A percentile compares a stretch with the other conserved stretches of the same genome.
Evolutionary conservation across 2,113 vertebrate species (phyloP).

Genomic region (Balaeniceps rex): DNA sequence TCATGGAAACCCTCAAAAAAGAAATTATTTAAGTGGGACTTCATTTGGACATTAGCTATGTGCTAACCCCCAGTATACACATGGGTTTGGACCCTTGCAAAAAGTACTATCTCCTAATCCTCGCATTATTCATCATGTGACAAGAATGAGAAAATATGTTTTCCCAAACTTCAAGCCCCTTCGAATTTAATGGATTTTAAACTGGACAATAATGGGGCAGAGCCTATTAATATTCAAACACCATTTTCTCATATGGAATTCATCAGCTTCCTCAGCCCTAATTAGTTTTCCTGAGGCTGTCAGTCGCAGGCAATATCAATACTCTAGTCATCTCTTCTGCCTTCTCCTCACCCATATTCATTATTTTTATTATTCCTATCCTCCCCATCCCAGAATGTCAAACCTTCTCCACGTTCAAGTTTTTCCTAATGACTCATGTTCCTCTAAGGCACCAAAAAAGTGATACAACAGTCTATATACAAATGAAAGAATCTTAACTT

Average conservation of each 20-base stretch:
- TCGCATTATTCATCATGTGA: neutral
- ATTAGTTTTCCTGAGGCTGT: conserved; percentile 21
- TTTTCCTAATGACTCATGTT: neutral
- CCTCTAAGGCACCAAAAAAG: neutral
- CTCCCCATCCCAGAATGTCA: neutral
- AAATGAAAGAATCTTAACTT: neutral
- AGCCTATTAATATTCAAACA: conserved; percentile 24
- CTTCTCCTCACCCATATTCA: neutral
- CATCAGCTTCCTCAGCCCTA: neutral
- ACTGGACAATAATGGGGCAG: neutral
- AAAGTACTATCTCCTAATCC: neutral
- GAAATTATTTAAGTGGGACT: neutral
- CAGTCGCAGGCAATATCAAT: neutral
- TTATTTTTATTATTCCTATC: neutral
- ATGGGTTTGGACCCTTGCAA: neutral
- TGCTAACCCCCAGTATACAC: neutral
- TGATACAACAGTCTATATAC: neutral
- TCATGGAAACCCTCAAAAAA: neutral
- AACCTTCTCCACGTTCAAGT: neutral
- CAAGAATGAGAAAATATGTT: neutral
- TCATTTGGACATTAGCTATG: neutral
- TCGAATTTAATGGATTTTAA: conserved; percentile 12
- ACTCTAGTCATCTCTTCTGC: neutral
- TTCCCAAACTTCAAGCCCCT: conserved; percentile 43
- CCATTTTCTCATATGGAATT: conserved; percentile 21